Evolutionary conservation across 2,888 invertebrate species (phyloP), one percentile per base, ranked within the genome.

Genomic region (Thyatira batis): DNA sequence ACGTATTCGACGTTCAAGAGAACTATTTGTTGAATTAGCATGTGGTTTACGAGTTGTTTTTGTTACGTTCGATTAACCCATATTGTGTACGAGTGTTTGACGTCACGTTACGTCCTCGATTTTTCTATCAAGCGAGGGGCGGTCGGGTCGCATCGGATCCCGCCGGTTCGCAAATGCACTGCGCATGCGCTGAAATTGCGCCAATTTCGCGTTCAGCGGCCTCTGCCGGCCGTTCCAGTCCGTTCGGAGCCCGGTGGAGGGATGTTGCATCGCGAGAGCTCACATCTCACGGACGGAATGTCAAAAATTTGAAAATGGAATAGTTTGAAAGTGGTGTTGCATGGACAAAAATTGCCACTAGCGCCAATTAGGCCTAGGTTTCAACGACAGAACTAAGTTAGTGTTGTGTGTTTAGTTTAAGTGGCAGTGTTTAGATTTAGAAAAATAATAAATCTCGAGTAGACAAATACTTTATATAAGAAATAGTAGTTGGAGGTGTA

Each of bases 31-130:
- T 45, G 54, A 55, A 62, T 64, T 68, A 69, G 63, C 65, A 68
- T 65, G 46, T 68, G 57, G 59, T 75, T 73, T 72, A 68, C 73
- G 70, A 74, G 71, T 82, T 86, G 84, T 86, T 87, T 87, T 85
- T 81, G 82, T 85, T 84, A 79, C 78, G 83, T 82, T 71, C 84
- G 84, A 87, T 86, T 88, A 87, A 87, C 88, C 87, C 84, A 85
- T 83, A 87, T 87, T 84, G 85, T 80, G 82, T 82, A 80, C 81
- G 78, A 81, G 69, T 73, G 80, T 72, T 76, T 92, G 91, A 92
- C 91, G 91, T 92, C 91, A 91, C 83, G 76, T 84, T 83, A 84
- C 87, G 90, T 89, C 87, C 89, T 88, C 89, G 88, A 90, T 90
- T 89, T 90, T 89, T 84, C 84, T 87, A 87, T 87, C 85, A 86